Base-by-base conservation (phyloP, 2,797 vertebrate genomes). In the Onychomys arenicola region DNA sequence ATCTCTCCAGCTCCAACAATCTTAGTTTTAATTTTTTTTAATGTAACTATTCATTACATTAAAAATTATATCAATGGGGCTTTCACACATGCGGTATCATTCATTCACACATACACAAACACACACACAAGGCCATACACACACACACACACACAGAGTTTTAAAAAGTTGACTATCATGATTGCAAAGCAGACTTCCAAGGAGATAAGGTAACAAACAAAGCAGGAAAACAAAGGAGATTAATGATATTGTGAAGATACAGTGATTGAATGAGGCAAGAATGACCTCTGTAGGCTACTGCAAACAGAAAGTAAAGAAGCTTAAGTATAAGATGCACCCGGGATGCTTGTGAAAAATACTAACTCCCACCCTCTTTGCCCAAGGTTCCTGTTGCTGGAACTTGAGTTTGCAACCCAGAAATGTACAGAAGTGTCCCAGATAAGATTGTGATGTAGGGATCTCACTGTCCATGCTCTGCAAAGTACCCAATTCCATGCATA, bases 171-270 rank as follows among this genome's bases (percentile, higher is more conserved):
- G 85, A 90, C 21, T 59, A 84, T 76, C 32, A 88, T 11, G 52
- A 19, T 81, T 96, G 94, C 85, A 81, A 93, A 90, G 52, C 16
- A 86, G 34, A 73, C n/a, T 78, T 67, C 12, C 40, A 91, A 55
- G 59, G 29, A 32, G 32, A 77, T 25, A 61, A 92, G 65, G 96
- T 63, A 96, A 73, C 34, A 93, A 69, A 13, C 19, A 73, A 88
- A 27, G 63, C 7, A 37, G 63, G 59, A 95, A 77, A 65, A 40
- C 77, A 88, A 91, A 93, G 32, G 37, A 84, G 8, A 90, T 34
- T 6, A 57, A 63, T 46, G 19, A 82, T 34, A 78, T 0, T 27
- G 17, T 25, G 78, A 75, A 43, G 57, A 83, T 13, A 63, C 2
- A 71, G 88, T 23, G 73, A 88, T 17, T 76, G 59, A 73, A 61